Evolutionary conservation across 1,140 invertebrate genomes (phyloP).

Genomic region (Caerostris extrusa): DNA sequence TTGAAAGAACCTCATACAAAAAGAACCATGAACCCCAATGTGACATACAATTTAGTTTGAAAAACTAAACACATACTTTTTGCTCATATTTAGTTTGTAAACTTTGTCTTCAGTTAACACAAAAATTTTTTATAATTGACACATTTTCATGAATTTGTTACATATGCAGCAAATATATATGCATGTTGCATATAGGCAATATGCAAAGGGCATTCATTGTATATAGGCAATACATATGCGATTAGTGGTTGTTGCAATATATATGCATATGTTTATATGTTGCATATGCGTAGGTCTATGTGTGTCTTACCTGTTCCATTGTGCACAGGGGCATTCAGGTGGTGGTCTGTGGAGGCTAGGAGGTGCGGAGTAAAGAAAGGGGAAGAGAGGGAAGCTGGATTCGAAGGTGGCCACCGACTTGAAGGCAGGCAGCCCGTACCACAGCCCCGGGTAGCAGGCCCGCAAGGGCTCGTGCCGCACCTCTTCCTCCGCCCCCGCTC

Average conservation of each 20-base stretch:
- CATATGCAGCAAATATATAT: too few species aligned
- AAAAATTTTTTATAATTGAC: too few species aligned
- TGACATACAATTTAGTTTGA: too few species aligned
- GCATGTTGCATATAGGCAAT: too few species aligned
- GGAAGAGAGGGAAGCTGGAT: conserved; percentile 76
- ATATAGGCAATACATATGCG: too few species aligned
- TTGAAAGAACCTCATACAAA: too few species aligned
- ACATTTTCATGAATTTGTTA: too few species aligned
- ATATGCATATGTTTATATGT: not conserved
- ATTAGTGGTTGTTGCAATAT: not conserved
- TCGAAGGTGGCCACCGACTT: conserved; percentile 74
- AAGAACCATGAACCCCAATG: too few species aligned
- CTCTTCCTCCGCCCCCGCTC: not conserved
- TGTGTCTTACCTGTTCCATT: not conserved
- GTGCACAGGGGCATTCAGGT: not conserved
- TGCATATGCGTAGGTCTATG: not conserved
- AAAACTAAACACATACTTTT: too few species aligned
- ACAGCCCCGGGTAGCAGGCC: conserved; percentile 75
- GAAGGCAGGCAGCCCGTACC: conserved; percentile 76
- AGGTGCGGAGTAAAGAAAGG: conserved; percentile 76
- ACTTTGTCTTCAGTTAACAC: too few species aligned
- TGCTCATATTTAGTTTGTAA: too few species aligned
- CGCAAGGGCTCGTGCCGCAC: conserved; percentile 11
- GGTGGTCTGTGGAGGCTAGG: conserved; percentile 44
- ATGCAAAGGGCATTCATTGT: too few species aligned